Conservation (phyloP, 2,888 invertebrate genomes). For the Therioaphis trifolii region DNA sequence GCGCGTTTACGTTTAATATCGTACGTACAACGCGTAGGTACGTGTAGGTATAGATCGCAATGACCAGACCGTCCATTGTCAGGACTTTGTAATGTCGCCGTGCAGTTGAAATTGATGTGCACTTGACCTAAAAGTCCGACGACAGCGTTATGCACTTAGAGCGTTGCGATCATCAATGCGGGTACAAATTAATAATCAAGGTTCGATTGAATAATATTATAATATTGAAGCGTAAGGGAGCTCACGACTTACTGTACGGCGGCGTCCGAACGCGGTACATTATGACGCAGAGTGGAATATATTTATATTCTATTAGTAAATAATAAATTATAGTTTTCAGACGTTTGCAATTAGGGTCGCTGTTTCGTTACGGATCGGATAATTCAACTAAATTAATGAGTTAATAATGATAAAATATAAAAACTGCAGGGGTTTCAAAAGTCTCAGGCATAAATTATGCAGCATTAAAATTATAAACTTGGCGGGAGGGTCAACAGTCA, state of each 20-base stretch:
- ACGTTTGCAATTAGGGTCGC: neutral
- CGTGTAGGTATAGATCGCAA: too few species aligned
- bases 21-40: too few species aligned
- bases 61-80: constrained; percentile 1
- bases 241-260: neutral
- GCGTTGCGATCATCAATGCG: neutral
- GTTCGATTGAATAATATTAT: constrained; percentile 34
- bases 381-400: too few species aligned
- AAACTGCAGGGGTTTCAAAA: too few species aligned
- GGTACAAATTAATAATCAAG: constrained; percentile 21
- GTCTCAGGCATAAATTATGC: too few species aligned
- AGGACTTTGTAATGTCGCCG: constrained; percentile 29
- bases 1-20: neutral
- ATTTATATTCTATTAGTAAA: neutral
- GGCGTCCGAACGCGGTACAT: too few species aligned
- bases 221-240: constrained; percentile 23
- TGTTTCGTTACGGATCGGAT: too few species aligned
- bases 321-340: neutral
- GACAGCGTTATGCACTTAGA: constrained; percentile 39
- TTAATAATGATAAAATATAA: too few species aligned
- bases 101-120: neutral
- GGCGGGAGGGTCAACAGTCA: too few species aligned
- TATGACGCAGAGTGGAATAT: neutral
- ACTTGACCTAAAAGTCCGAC: constrained; percentile 27
- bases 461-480: too few species aligned